phyloP scores from a whole-genome alignment of 53 echinoderm and acorn worm species.

The Glandiceps talaboti region DNA sequence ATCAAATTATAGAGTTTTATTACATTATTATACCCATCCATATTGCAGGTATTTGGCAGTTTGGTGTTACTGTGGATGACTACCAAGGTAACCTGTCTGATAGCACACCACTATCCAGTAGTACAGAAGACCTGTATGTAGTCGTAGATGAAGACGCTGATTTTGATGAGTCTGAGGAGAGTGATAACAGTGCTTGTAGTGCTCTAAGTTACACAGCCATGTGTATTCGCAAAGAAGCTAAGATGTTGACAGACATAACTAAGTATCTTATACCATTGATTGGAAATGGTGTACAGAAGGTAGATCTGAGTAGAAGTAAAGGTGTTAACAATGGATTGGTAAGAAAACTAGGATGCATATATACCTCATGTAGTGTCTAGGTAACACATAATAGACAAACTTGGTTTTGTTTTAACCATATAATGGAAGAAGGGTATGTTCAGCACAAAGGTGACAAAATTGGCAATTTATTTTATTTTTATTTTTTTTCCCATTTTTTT shows the following conservation, averaged over 20 bases:
- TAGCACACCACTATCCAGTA: background rate
- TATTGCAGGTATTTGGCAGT: conserved; percentile 73
- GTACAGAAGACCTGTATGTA: conserved; percentile 20
- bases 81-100: conserved; percentile 4
- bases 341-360: too few relatives aligned
- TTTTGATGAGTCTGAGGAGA: conserved; percentile 80
- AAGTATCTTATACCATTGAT: conserved; percentile 65
- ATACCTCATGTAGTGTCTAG: too few relatives aligned
- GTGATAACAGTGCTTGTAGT: conserved; percentile 42
- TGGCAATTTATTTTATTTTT: too few relatives aligned
- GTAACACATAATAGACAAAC: too few relatives aligned
- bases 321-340: conserved; percentile 82
- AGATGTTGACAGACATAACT: conserved; percentile 60
- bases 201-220: conserved; percentile 22
- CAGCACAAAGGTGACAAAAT: too few relatives aligned
- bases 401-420: too few relatives aligned
- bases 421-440: too few relatives aligned
- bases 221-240: conserved; percentile 59
- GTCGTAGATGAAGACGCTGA: conserved; percentile 89
- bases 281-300: conserved; percentile 58
- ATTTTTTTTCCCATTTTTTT: too few relatives aligned
- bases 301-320: conserved; percentile 57
- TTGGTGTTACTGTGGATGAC: conserved; percentile 11
- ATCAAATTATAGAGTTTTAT: background rate
- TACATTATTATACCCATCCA: background rate